Evolutionary conservation across 2,113 vertebrate species (phyloP).

Genomic region (Sinocyclocheilus grahami): DNA sequence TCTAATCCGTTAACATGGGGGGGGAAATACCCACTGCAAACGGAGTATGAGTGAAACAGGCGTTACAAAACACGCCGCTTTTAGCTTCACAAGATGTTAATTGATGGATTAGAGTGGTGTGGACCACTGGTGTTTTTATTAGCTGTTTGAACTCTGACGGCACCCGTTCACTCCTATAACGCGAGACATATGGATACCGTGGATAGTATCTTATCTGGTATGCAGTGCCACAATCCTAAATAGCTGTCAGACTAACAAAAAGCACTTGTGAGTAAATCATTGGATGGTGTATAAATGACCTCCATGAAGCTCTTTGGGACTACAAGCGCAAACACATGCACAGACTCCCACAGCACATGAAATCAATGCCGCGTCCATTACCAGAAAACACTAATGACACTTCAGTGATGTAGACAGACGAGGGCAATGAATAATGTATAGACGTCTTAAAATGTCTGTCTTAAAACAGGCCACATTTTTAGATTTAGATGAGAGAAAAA

Average conservation of each 20-base stretch:
- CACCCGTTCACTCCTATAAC: no score
- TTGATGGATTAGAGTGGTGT: no score
- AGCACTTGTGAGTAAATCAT: conserved; percentile 17
- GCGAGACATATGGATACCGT: no score
- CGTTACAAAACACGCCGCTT: no score
- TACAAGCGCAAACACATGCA: conserved; percentile 29
- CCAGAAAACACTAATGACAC: conserved; percentile 57
- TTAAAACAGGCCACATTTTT: neutral
- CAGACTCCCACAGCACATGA: neutral
- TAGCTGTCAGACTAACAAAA: neutral
- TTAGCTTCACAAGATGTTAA: no score
- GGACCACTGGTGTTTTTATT: no score
- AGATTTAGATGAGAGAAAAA: neutral
- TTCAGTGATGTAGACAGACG: conserved; percentile 49
- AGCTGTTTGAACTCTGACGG: no score
- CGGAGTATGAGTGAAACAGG: no score
- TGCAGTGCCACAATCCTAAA: neutral
- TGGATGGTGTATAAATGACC: neutral
- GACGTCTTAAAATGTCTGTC: neutral
- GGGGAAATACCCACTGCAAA: no score
- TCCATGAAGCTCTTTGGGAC: neutral
- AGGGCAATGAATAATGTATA: conserved; percentile 55
- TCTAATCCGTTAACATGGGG: no score
- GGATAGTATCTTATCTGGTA: no score
- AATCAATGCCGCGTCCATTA: conserved; percentile 50